Evolutionary conservation across 2,113 vertebrate genomes (phyloP).

Genomic region (Psophia crepitans): DNA sequence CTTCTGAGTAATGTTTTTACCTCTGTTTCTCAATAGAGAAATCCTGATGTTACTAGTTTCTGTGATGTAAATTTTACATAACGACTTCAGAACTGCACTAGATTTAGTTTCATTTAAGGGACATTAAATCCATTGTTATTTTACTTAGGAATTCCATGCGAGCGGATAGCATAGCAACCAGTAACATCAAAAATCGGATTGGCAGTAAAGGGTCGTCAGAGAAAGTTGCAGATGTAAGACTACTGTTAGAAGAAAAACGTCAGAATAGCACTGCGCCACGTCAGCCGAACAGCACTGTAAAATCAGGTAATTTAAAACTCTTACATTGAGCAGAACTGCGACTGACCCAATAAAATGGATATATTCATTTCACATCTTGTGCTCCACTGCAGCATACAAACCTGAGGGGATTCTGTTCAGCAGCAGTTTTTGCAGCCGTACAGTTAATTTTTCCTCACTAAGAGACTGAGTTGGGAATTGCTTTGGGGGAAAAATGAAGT

Average conservation of each 20-base stretch:
- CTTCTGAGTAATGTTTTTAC: background rate
- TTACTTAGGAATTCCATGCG: conserved; percentile 80
- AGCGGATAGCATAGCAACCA: conserved; percentile 75
- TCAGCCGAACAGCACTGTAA: conserved; percentile 68
- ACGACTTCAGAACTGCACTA: background rate
- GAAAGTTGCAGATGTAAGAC: conserved; percentile 88
- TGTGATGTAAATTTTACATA: background rate
- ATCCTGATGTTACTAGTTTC: background rate
- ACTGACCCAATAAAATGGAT: background rate
- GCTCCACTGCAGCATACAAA: background rate
- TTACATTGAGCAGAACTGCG: background rate
- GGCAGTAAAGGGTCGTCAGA: conserved; percentile 79
- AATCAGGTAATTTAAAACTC: conserved; percentile 78
- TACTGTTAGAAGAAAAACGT: conserved; percentile 92
- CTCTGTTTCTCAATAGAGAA: background rate
- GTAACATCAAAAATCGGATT: conserved; percentile 86
- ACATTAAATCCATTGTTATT: background rate
- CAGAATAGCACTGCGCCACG: conserved; percentile 77
- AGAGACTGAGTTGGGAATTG: background rate
- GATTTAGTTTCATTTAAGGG: background rate
- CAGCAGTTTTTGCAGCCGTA: background rate
- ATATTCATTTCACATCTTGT: background rate
- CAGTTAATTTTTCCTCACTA: background rate
- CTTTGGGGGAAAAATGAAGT: background rate
- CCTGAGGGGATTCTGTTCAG: background rate